Conservation (phyloP, 2,113 vertebrate genomes). For the Pitta sordida region DNA sequence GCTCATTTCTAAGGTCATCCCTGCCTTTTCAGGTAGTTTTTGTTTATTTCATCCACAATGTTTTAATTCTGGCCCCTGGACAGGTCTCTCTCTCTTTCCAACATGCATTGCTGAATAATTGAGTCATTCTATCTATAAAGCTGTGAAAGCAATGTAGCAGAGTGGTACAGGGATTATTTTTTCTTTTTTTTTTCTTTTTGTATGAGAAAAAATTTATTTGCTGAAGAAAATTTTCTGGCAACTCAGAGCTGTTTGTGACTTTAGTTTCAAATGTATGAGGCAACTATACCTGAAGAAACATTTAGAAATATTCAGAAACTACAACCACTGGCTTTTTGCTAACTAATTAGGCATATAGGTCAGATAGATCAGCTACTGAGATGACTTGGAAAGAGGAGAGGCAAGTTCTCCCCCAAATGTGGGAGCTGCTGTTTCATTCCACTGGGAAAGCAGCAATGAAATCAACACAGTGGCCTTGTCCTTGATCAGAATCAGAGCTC, state of each 20-base stretch:
- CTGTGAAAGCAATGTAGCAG: background rate
- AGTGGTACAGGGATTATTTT: background rate
- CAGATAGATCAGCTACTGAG: slow-evolving; percentile 5
- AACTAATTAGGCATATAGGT: background rate
- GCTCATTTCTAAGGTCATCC: background rate
- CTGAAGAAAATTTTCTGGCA: slow-evolving; percentile 40
- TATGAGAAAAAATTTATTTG: slow-evolving; percentile 9
- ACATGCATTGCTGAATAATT: background rate
- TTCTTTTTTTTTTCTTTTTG: background rate
- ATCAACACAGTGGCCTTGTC: background rate
- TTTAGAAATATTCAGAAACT: slow-evolving; percentile 18
- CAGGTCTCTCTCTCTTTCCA: background rate
- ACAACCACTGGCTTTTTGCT: background rate
- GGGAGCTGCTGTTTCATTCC: background rate
- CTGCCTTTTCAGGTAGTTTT: background rate
- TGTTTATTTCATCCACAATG: background rate
- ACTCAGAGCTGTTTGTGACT: slow-evolving; percentile 31
- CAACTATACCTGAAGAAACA: slow-evolving; percentile 36
- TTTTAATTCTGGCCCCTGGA: background rate
- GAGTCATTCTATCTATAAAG: background rate
- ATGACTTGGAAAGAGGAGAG: background rate
- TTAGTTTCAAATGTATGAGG: slow-evolving; percentile 46
- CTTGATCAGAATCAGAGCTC: background rate
- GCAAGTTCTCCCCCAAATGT: background rate
- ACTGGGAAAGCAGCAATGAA: background rate